Percentiles rank a stretch among this genome's conserved stretches.
These are phyloP conservation scores for Deladenus siricidicola DNA, from an alignment of 2,888 invertebrate genomes.

Conservation along the genomic window DNA sequence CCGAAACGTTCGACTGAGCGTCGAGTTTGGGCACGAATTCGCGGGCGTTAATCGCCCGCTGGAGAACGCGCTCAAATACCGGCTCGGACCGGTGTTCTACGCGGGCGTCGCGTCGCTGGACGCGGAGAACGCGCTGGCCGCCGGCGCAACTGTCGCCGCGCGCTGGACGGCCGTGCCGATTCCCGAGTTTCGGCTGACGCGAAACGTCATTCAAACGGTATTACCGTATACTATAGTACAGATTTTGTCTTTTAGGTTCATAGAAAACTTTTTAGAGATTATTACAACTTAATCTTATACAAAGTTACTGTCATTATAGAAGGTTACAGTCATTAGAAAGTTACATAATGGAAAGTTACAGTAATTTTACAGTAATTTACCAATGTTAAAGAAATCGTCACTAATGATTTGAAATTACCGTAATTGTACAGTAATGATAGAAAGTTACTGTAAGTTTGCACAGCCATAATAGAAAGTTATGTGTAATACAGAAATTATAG, in stretches of 20 bases:
- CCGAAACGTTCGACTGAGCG: slow-evolving; percentile 3
- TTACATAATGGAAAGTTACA: neutral
- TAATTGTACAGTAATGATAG: no score
- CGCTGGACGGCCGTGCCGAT: slow-evolving; percentile 20
- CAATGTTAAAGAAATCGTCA: no score
- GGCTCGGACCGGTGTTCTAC: slow-evolving; percentile 23
- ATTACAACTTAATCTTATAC: no score
- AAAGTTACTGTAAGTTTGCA: no score
- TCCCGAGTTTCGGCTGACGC: slow-evolving; percentile 17
- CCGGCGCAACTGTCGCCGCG: slow-evolving; percentile 5
- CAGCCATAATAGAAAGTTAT: no score
- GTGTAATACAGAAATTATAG: no score
- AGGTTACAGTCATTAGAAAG: no score
- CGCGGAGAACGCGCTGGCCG: neutral
- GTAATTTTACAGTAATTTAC: neutral
- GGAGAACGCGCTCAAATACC: slow-evolving; percentile 19
- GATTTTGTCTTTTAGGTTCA: neutral
- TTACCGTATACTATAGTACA: neutral
- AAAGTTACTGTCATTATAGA: no score
- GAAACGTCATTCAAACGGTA: slow-evolving; percentile 8
- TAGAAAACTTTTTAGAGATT: no score
- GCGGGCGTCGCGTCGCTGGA: slow-evolving; percentile 13
- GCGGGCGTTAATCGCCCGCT: neutral
- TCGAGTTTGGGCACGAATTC: slow-evolving; percentile 1
- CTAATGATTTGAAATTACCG: no score